Conservation (phyloP, 53 echinoderm and acorn worm genomes). For the Antedon mediterranea region DNA sequence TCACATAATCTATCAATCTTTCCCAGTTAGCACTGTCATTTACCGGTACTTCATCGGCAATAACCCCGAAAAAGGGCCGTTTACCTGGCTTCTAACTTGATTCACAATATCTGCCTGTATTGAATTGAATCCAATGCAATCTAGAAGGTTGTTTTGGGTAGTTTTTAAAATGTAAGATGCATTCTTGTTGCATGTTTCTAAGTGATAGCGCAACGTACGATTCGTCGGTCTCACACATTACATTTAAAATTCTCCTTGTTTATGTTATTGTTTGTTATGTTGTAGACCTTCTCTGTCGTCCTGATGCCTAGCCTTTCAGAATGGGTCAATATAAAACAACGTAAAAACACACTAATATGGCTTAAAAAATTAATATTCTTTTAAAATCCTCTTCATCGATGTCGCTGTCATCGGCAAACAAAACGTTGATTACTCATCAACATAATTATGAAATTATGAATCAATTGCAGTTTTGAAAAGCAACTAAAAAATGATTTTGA, state of each 20-base stretch:
- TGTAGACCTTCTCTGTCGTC: slow-evolving; percentile 13
- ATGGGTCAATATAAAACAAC: no score
- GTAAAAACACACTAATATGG: no score
- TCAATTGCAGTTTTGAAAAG: no score
- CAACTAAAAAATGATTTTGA: no score
- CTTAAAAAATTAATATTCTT: no score
- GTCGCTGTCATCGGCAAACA: no score
- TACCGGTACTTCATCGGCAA: slow-evolving; percentile 23
- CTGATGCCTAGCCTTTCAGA: no score
- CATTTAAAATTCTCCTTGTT: slow-evolving; percentile 25
- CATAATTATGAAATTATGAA: no score
- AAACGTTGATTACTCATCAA: no score
- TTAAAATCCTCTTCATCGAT: no score
- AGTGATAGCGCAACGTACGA: background rate
- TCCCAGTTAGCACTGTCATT: slow-evolving; percentile 17
- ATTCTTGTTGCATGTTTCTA: slow-evolving; percentile 4
- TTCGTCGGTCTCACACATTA: slow-evolving; percentile 5
- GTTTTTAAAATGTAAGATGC: slow-evolving; percentile 22
- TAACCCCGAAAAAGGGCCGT: slow-evolving; percentile 7
- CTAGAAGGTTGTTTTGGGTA: slow-evolving; percentile 20
- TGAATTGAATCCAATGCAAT: slow-evolving; percentile 8
- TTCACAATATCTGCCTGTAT: slow-evolving; percentile 14
- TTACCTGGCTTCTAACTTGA: background rate
- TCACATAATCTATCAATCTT: background rate
- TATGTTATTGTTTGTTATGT: no score